Conservation (phyloP, 2,113 vertebrate genomes). For the Pithys albifrons region DNA sequence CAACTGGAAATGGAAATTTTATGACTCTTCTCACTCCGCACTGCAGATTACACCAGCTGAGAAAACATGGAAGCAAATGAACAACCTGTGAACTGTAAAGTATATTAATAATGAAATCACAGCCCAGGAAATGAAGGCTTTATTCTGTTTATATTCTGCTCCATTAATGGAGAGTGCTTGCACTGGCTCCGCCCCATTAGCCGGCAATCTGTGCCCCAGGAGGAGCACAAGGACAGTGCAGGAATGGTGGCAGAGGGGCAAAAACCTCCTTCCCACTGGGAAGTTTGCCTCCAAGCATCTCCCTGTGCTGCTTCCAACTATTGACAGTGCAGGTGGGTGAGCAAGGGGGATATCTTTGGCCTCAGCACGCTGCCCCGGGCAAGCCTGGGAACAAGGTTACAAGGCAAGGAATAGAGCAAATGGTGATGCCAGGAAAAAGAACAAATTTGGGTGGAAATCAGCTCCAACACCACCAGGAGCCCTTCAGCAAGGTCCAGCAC, state of each 20-base stretch:
- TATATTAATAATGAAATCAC: slow-evolving; percentile 85
- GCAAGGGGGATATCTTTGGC: rapidly evolving
- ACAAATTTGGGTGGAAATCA: not conserved
- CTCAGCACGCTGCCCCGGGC: rapidly evolving
- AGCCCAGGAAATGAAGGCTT: slow-evolving; percentile 82
- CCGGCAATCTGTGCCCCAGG: slow-evolving; percentile 51
- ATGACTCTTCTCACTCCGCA: slow-evolving; percentile 79
- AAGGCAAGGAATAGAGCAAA: not conserved
- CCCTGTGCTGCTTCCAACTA: not conserved
- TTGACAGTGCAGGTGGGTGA: rapidly evolving
- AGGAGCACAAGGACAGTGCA: not conserved
- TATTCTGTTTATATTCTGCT: slow-evolving; percentile 85
- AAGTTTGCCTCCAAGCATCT: not conserved
- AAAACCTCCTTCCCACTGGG: not conserved
- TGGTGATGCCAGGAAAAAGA: rapidly evolving
- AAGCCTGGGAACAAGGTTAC: not conserved
- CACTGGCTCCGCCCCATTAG: slow-evolving; percentile 80
- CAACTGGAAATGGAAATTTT: slow-evolving; percentile 85
- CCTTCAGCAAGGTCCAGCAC: not conserved
- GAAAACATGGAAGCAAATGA: slow-evolving; percentile 80
- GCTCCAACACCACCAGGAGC: not conserved
- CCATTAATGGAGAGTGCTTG: slow-evolving; percentile 78
- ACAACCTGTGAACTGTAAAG: slow-evolving; percentile 85
- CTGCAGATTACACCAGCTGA: slow-evolving; percentile 80
- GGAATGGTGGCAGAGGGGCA: not conserved